Conservation (phyloP, 2,797 vertebrate genomes). For the Cryptoprocta ferox region DNA sequence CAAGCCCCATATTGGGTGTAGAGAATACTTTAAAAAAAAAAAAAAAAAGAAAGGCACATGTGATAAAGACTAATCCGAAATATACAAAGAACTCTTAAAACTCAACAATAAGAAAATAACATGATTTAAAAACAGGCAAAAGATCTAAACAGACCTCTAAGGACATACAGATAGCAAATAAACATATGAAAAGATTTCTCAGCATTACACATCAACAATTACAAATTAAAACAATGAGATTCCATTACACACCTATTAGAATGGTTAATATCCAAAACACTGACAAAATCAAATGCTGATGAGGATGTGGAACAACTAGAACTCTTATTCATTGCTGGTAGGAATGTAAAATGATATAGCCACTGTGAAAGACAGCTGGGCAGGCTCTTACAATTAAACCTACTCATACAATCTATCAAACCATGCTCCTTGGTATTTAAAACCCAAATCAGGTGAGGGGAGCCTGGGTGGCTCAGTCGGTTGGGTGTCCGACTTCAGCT, state of each 20-base stretch:
- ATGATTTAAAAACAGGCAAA: not conserved
- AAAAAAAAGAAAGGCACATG: not conserved
- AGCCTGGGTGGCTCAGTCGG: no score
- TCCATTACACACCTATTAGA: not conserved
- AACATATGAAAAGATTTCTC: not conserved
- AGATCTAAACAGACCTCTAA: not conserved
- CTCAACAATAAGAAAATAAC: not conserved
- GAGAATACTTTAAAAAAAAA: no score
- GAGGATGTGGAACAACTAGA: not conserved
- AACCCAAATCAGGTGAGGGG: not conserved
- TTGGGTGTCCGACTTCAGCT: no score
- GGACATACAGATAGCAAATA: not conserved
- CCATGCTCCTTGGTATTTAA: not conserved
- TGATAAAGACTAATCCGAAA: not conserved
- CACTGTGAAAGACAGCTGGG: not conserved
- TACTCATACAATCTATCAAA: not conserved
- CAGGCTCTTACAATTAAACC: not conserved
- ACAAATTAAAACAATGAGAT: constrained; percentile 22
- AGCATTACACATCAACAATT: not conserved
- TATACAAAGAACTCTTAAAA: not conserved
- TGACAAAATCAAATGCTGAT: not conserved
- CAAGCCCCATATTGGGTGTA: no score
- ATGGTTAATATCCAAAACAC: not conserved
- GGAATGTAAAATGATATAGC: not conserved
- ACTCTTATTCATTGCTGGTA: not conserved